Conservation (phyloP, 2,888 invertebrate species). For the Abrostola triplasia region DNA sequence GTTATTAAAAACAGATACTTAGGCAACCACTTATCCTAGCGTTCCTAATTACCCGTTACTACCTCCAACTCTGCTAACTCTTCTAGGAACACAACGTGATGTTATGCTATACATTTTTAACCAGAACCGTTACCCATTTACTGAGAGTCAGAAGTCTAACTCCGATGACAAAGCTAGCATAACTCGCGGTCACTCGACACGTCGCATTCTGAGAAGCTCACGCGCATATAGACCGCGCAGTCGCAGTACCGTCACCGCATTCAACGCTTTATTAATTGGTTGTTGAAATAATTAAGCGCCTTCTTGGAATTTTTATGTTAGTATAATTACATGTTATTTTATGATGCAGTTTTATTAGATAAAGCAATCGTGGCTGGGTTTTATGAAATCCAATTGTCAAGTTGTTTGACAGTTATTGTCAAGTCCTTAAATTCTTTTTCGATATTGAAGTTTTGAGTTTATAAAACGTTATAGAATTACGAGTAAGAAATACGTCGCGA, state of each 20-base stretch:
- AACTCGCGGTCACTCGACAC: slow-evolving; percentile 42
- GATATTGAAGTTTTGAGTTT: no score
- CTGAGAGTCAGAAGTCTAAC: neutral
- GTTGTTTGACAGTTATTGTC: no score
- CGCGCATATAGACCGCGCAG: slow-evolving; percentile 32
- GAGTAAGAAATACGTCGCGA: no score
- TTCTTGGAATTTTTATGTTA: slow-evolving; percentile 26
- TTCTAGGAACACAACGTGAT: no score
- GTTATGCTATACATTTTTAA: neutral
- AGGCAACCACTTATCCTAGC: neutral
- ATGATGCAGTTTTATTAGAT: neutral
- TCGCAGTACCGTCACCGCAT: slow-evolving; percentile 39
- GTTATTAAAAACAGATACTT: no score
- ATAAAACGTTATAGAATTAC: no score
- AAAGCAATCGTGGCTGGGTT: no score
- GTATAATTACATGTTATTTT: neutral
- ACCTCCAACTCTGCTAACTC: no score
- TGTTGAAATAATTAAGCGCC: slow-evolving; percentile 43
- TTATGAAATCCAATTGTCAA: no score
- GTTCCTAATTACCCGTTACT: no score
- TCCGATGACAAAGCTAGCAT: slow-evolving; percentile 34
- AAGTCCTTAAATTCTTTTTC: no score
- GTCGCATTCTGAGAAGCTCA: slow-evolving; percentile 45
- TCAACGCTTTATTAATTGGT: slow-evolving; percentile 35
- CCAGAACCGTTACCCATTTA: neutral